Evolutionary conservation across 1,140 invertebrate genomes (phyloP), one percentile per base, ranked within the genome.

Genomic region (Riptortus pedestris): DNA sequence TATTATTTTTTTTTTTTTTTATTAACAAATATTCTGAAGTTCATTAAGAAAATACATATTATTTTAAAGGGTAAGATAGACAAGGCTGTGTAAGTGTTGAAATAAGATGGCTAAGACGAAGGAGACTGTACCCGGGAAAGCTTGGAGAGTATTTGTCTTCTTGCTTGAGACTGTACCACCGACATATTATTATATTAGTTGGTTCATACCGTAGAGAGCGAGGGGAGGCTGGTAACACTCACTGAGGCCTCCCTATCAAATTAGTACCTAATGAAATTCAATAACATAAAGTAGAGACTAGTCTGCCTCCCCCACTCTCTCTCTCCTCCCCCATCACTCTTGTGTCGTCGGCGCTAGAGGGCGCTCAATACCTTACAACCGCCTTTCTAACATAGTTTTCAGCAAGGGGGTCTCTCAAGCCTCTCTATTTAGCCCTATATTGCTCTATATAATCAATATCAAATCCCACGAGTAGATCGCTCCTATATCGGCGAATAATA

Each of bases 101-200:
- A n/a, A n/a, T n/a, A n/a, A n/a, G n/a, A n/a, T n/a, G n/a, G n/a
- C n/a, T n/a, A n/a, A n/a, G n/a, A n/a, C n/a, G n/a, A n/a, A n/a
- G n/a, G 31, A 38, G 31, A 38, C 31, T 38, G 31, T 38, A 38
- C 31, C 14, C n/a, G n/a, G 31, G 14, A 38, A 38, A 14, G 31
- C 31, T 38, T 24, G 18, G 55, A 27, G 26, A 29, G 16, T 60
- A 29, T 60, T 60, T 60, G 59, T 60, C 59, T 18, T 59, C 31
- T 60, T 60, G n/a, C 7, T 22, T 12, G 28, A 33, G 59, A 29
- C 59, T 60, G 59, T 60, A 60, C 59, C 26, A 16, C 29, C 31
- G 59, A 60, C 59, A 60, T 60, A 60, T 60, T 60, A 60, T 60
- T 60, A 60, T 60, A 60, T 60, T 60, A 60, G 59, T 60, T 28